These are phyloP conservation scores for Apteryx mantelli DNA, from an alignment of 2,113 vertebrate genomes.

Conservation along the genomic window DNA sequence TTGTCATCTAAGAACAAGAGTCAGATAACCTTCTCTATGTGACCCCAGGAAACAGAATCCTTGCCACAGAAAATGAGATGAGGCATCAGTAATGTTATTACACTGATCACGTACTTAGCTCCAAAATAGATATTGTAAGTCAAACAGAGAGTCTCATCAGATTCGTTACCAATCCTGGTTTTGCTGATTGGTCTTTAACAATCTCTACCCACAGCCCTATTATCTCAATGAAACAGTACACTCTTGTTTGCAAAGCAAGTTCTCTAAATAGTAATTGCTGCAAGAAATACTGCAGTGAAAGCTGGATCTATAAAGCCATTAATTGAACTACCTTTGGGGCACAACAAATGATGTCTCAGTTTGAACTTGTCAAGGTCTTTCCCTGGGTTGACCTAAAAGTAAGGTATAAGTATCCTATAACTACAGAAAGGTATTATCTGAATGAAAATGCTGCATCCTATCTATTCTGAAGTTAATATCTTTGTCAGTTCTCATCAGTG, in stretches of 20 bases:
- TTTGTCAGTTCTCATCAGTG: background rate
- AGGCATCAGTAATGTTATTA: constrained; percentile 37
- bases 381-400: background rate
- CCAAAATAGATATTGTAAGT: constrained; percentile 61
- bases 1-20: background rate
- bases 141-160: constrained; percentile 65
- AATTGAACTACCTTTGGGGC: constrained; percentile 35
- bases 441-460: background rate
- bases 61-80: constrained; percentile 38
- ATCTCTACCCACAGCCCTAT: constrained; percentile 55
- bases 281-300: constrained; percentile 37
- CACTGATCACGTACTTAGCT: constrained; percentile 48
- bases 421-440: background rate
- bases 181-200: constrained; percentile 69
- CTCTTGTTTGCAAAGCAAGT: constrained; percentile 67
- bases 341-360: background rate
- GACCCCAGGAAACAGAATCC: background rate
- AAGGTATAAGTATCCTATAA: background rate
- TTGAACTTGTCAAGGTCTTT: constrained; percentile 13
- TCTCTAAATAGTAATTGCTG: constrained; percentile 51
- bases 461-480: background rate
- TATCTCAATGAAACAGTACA: constrained; percentile 63
- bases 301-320: constrained; percentile 40
- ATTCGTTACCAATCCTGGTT: constrained; percentile 69
- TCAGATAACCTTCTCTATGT: background rate